Evolutionary conservation across 2,888 invertebrate species (phyloP).

Genomic region (Zaprionus bogoriensis): DNA sequence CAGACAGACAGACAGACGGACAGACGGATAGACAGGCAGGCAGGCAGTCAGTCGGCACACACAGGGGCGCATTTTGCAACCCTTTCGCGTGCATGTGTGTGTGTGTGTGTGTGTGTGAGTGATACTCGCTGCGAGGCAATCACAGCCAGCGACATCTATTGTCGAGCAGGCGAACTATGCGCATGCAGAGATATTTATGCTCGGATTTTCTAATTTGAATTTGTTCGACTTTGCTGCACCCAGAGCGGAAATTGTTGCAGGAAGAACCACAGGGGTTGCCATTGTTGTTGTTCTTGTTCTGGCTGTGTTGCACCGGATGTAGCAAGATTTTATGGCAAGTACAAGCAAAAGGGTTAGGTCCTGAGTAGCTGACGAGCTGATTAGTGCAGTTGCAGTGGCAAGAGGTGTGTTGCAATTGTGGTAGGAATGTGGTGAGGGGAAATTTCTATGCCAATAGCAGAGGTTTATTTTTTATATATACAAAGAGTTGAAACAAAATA

Average conservation of each 20-base stretch:
- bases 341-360: conserved; percentile 57
- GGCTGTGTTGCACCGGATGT: conserved; percentile 52
- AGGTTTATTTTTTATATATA: not conserved
- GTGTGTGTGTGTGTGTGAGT: conserved; percentile 19
- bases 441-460: not conserved
- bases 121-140: conserved; percentile 50
- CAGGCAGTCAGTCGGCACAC: conserved; percentile 2
- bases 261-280: conserved; percentile 61
- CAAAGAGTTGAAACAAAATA: not conserved
- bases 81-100: conserved; percentile 37
- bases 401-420: conserved; percentile 9
- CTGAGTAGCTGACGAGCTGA: conserved; percentile 41
- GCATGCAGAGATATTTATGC: conserved; percentile 73
- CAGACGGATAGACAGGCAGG: conserved; percentile 11
- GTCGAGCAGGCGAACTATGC: conserved; percentile 64
- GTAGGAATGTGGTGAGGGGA: not conserved
- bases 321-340: conserved; percentile 68
- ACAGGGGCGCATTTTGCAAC: conserved; percentile 74
- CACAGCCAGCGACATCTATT: conserved; percentile 73
- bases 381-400: conserved; percentile 26
- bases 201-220: conserved; percentile 74
- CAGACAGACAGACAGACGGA: conserved; percentile 13
- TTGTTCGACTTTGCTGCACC: conserved; percentile 68
- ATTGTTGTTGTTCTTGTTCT: conserved; percentile 4
- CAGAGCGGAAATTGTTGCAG: conserved; percentile 73